phyloP scores from a whole-genome alignment of 2,888 invertebrate genomes.

The Microchrysa polita region DNA sequence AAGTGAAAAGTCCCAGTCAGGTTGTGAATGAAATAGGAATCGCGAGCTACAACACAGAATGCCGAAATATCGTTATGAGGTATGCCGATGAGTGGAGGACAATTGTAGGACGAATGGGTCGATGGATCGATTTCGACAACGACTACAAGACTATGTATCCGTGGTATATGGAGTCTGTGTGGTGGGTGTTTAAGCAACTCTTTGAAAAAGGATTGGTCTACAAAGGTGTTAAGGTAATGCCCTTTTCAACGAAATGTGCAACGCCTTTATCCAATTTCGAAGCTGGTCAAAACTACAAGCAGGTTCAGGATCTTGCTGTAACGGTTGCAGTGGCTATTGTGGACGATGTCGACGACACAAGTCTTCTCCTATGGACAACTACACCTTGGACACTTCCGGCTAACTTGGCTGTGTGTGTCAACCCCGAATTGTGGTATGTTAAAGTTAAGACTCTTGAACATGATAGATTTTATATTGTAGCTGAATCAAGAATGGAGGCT shows the following conservation, averaged over 20 bases:
- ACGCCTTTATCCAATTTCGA: conserved; percentile 99
- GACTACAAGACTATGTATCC: conserved; percentile 99
- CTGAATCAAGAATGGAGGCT: conserved; percentile 82
- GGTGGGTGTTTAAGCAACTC: conserved; percentile 98
- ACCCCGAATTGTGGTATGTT: conserved; percentile 86
- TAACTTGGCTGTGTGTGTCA: conserved; percentile 93
- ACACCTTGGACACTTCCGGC: conserved; percentile 99
- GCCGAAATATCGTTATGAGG: conserved; percentile 95
- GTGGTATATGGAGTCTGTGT: conserved; percentile 98
- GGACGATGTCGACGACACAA: conserved; percentile 58
- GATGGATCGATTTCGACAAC: conserved; percentile 99
- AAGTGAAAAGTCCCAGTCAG: conserved; percentile 95
- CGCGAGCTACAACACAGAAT: conserved; percentile 92
- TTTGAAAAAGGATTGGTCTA: conserved; percentile 96
- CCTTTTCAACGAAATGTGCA: conserved; percentile 96
- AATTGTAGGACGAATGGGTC: conserved; percentile 87
- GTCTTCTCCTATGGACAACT: conserved; percentile 85
- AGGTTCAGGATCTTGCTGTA: conserved; percentile 95
- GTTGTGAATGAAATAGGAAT: conserved; percentile 93
- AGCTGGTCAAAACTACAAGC: conserved; percentile 98
- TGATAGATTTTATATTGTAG: conserved; percentile 79
- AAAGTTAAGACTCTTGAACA: conserved; percentile 78
- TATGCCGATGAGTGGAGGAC: conserved; percentile 93
- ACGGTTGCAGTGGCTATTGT: conserved; percentile 83
- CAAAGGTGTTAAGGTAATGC: conserved; percentile 99